phyloP scores from a whole-genome alignment of 2,888 invertebrate genomes.

The Mythimna pallens region DNA sequence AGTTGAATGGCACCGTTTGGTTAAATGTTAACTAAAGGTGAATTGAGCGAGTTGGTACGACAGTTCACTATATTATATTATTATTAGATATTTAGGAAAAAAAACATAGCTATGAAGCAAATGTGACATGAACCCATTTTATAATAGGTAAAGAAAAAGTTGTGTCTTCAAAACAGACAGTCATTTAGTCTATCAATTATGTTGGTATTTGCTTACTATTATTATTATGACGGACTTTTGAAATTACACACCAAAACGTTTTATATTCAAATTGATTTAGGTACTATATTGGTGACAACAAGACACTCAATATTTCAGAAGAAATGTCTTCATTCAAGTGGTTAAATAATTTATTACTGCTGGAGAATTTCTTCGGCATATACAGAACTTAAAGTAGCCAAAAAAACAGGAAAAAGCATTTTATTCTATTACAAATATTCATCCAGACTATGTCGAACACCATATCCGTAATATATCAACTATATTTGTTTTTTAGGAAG shows the following conservation, averaged over 20 bases:
- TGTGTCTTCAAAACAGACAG: neutral
- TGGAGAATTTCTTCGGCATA: neutral
- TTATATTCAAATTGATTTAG: no score
- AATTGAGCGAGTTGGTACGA: no score
- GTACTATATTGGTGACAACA: neutral
- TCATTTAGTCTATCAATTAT: neutral
- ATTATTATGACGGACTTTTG: no score
- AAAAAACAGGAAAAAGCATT: neutral
- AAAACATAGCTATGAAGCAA: neutral
- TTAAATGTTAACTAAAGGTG: no score
- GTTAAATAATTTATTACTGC: neutral
- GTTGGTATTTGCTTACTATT: neutral
- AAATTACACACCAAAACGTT: no score
- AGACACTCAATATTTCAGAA: neutral
- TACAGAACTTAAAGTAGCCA: neutral
- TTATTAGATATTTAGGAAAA: neutral
- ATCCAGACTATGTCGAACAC: neutral
- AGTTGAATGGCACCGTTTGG: no score
- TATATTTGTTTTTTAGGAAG: neutral
- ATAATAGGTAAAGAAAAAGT: neutral
- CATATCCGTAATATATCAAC: neutral
- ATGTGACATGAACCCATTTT: neutral
- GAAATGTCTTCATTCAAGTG: conserved; percentile 1
- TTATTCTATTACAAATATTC: conserved; percentile 8
- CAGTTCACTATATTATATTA: no score